Base-by-base conservation (phyloP, 2,797 vertebrate genomes). In the Xiphorhynchus erythropygius region DNA sequence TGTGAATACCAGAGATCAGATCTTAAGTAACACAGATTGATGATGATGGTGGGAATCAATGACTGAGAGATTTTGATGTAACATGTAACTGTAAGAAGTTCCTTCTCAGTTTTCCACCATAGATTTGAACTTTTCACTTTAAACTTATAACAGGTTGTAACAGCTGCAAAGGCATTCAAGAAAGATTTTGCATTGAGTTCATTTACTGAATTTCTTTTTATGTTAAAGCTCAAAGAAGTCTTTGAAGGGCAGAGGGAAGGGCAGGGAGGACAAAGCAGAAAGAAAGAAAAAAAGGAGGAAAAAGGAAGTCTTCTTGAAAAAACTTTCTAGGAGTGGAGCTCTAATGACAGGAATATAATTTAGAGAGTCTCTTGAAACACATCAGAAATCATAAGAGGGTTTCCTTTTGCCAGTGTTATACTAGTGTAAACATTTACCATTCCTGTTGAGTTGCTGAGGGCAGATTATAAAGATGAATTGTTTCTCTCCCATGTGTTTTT, bases 221-320 rank as follows among this genome's bases (percentile, higher is more conserved):
- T 69, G 32, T 49, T 67, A 53, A 91, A 91, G 18, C 56, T 90
- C 37, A 78, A 81, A 73, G 59, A 67, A 41, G n/a, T 44, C 18
- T 84, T 49, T 1, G 1, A 19, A 3, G 10, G 10, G 4, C 2
- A 37, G 50, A 50, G 28, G 0, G 0, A 52, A 30, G 28, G 28
- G 28, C 18, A 52, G 50, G 50, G 25, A 52, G 24, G 25, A 57
- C n/a, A 55, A 75, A 82, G 42, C 5, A 42, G 35, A 33, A n/a
- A 30, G 67, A 59, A 41, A 12, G 16, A 35, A 7, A 28, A 23
- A 6, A 47, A 13, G 7, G 13, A 28, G 4, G 11, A 8, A 37
- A 47, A 64, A 37, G 4, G 15, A 64, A 77, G 8, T 8, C 15
- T 62, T 47, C 12, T 32, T 25, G 62, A 52, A 42, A 67, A 85